Conservation (phyloP, 2,113 vertebrate species). For the Balaeniceps rex region DNA sequence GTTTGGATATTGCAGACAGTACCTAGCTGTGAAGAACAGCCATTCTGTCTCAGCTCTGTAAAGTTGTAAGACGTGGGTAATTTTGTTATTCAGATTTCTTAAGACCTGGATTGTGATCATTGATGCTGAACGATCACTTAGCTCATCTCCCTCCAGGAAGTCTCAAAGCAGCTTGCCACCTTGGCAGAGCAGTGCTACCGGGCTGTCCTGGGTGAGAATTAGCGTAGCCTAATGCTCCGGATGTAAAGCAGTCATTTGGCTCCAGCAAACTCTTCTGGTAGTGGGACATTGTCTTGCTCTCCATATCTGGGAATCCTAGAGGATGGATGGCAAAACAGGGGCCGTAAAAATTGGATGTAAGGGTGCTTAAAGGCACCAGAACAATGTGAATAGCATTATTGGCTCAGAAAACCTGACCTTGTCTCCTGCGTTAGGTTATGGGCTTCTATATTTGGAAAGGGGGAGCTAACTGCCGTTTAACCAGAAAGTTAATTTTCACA, state of each 20-base stretch:
- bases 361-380: background rate
- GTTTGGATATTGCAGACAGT: background rate
- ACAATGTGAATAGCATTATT: background rate
- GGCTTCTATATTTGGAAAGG: background rate
- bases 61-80: background rate
- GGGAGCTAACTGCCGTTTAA: background rate
- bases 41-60: background rate
- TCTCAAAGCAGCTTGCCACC: background rate
- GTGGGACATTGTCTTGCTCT: rapidly evolving
- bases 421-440: background rate
- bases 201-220: background rate
- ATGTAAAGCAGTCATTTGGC: background rate
- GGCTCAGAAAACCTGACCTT: background rate
- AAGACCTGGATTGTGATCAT: background rate
- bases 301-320: background rate
- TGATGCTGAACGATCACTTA: background rate
- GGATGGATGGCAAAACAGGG: background rate
- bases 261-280: background rate
- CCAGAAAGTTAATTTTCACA: background rate
- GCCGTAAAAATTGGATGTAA: background rate
- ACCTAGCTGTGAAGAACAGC: background rate
- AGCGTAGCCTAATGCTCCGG: background rate
- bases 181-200: background rate
- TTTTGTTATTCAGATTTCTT: background rate
- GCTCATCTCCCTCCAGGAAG: background rate